Evolutionary conservation across 1,140 invertebrate genomes (phyloP).

Genomic region (Arion vulgaris): DNA sequence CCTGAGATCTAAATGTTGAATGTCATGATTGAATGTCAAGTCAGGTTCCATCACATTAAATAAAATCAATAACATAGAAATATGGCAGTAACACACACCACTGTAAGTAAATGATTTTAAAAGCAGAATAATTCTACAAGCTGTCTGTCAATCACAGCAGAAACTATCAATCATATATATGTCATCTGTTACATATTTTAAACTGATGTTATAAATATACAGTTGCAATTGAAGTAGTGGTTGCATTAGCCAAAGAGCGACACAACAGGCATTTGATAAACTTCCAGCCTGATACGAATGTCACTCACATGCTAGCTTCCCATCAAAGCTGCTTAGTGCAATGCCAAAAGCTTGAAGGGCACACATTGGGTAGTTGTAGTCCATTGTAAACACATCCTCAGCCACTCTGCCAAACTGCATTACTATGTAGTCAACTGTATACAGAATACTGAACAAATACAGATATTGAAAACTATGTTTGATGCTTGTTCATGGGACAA

Average conservation of each 20-base stretch:
- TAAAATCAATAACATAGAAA: neutral
- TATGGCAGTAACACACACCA: neutral
- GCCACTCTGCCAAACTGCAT: conserved; percentile 99
- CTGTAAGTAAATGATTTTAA: neutral
- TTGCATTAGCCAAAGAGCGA: neutral
- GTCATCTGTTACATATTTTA: too few relatives aligned
- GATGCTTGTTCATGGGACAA: too few relatives aligned
- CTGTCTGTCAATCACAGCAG: neutral
- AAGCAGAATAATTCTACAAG: neutral
- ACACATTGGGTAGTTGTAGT: conserved; percentile 96
- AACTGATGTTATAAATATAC: too few relatives aligned
- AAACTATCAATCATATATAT: neutral
- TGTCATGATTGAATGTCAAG: neutral
- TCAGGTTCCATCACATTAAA: neutral
- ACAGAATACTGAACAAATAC: conserved; percentile 20
- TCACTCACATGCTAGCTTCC: conserved; percentile 38
- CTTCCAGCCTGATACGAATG: neutral
- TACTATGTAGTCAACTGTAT: conserved; percentile 91
- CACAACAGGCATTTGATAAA: neutral
- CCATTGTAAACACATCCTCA: conserved; percentile 99
- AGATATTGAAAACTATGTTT: too few relatives aligned
- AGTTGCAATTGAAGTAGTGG: neutral
- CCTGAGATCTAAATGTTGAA: neutral
- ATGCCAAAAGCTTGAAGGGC: conserved; percentile 98
- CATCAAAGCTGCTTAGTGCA: conserved; percentile 75